These are phyloP conservation scores for Columba livia DNA, from an alignment of 2,113 vertebrate genomes.

Conservation along the genomic window DNA sequence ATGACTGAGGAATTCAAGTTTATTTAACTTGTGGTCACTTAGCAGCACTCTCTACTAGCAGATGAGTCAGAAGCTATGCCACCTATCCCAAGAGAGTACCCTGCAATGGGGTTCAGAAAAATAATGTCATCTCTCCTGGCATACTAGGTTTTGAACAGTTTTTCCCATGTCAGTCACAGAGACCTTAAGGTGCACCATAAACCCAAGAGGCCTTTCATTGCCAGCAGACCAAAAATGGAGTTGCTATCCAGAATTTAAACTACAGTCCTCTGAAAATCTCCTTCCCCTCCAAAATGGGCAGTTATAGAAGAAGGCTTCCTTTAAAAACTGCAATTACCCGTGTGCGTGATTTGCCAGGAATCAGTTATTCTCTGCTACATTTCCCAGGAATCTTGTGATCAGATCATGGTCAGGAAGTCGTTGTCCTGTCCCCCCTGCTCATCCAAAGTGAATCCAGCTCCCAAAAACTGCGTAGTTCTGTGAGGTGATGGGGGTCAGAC, in stretches of 20 bases:
- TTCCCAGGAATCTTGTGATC: neutral
- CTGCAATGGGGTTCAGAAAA: conserved; percentile 11
- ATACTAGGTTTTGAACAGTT: neutral
- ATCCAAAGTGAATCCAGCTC: neutral
- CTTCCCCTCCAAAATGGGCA: neutral
- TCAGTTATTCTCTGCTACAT: neutral
- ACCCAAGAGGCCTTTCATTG: neutral
- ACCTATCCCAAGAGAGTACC: conserved; percentile 25
- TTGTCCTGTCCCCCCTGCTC: neutral
- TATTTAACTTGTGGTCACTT: conserved; percentile 64
- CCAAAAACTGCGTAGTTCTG: neutral
- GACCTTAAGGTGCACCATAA: neutral
- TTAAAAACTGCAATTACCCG: neutral
- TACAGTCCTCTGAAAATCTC: neutral
- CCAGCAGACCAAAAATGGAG: neutral
- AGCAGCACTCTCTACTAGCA: conserved; percentile 38
- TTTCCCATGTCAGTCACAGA: conserved; percentile 17
- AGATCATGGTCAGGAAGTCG: neutral
- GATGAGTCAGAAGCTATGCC: conserved; percentile 58
- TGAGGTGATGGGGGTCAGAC: neutral
- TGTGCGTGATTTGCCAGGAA: neutral
- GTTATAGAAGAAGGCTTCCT: neutral
- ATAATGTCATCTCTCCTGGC: neutral
- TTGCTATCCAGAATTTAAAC: neutral
- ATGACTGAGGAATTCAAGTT: conserved; percentile 58